phyloP scores from a whole-genome alignment of 2,888 invertebrate genomes.

The Pimpla rufipes region DNA sequence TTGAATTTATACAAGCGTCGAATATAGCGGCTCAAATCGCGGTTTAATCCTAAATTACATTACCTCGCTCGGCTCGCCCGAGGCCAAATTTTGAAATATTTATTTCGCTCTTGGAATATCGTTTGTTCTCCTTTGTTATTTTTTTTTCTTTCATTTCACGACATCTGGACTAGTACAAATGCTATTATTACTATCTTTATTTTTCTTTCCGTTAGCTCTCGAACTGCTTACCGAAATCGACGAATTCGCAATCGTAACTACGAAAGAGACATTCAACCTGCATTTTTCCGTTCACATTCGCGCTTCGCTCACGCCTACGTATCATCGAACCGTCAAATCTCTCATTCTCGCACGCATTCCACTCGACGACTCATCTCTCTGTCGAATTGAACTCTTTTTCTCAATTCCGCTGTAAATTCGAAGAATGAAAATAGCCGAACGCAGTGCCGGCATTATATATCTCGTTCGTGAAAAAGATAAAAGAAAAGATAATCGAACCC shows the following conservation, averaged over 20 bases:
- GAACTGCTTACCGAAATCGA: constrained; percentile 35
- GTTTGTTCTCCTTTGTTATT: constrained; percentile 24
- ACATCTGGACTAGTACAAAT: constrained; percentile 67
- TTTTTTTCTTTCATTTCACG: constrained; percentile 28
- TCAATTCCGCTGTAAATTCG: constrained; percentile 68
- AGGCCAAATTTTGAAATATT: constrained; percentile 45
- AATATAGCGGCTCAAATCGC: constrained; percentile 54
- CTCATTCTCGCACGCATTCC: neutral
- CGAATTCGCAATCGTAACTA: constrained; percentile 42
- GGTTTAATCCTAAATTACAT: constrained; percentile 52
- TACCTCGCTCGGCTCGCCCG: constrained; percentile 24
- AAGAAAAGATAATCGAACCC: constrained; percentile 48
- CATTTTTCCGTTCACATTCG: constrained; percentile 49
- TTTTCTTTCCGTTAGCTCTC: constrained; percentile 15
- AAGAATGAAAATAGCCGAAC: constrained; percentile 65
- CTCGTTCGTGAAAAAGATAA: constrained; percentile 13
- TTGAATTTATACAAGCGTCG: constrained; percentile 61
- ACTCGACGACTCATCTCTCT: neutral
- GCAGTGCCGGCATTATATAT: constrained; percentile 62
- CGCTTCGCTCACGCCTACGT: constrained; percentile 23
- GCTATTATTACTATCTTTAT: constrained; percentile 58
- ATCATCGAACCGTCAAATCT: constrained; percentile 11
- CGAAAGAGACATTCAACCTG: constrained; percentile 39
- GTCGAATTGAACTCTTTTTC: constrained; percentile 30
- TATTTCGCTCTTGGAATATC: constrained; percentile 43